Percentiles rank a stretch among this genome's conserved stretches.
Conservation (phyloP, 2,888 invertebrate genomes). For the Cancer borealis region DNA sequence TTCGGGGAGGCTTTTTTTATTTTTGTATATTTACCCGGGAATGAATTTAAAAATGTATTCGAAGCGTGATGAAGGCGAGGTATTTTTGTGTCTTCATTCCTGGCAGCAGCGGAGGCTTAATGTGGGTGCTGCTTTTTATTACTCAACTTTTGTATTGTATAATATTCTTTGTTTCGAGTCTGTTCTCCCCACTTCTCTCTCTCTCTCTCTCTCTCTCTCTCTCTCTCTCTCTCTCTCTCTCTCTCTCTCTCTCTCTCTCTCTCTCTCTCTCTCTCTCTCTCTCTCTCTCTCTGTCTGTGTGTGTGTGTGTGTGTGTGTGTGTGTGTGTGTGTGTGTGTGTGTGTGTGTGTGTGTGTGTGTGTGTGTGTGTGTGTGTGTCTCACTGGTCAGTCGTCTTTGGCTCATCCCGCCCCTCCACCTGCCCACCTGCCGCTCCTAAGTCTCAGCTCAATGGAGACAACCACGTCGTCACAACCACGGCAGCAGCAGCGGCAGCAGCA, state of each 20-base stretch:
- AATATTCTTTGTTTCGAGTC: not conserved
- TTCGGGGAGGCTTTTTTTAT: not conserved
- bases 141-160: not conserved
- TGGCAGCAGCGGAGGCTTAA: conserved; percentile 25
- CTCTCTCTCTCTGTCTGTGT: conserved; percentile 48
- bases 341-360: conserved; percentile 1
- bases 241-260: not conserved
- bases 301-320: too few species aligned
- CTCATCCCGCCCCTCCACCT: not conserved
- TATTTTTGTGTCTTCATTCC: conserved; percentile 11
- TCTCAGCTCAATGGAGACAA: not conserved
- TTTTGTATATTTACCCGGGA: not conserved
- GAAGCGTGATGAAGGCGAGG: conserved; percentile 2
- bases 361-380: not conserved
- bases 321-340: conserved; percentile 12
- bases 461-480: not conserved
- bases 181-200: not conserved
- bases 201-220: not conserved
- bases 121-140: not conserved
- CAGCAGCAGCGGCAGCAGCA: not conserved
- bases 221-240: not conserved
- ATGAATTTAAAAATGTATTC: not conserved
- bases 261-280: not conserved
- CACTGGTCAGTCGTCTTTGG: not conserved
- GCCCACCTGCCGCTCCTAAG: not conserved